Evolutionary conservation across 2,113 vertebrate species (phyloP).

Genomic region (Tychaedon coryphoeus): DNA sequence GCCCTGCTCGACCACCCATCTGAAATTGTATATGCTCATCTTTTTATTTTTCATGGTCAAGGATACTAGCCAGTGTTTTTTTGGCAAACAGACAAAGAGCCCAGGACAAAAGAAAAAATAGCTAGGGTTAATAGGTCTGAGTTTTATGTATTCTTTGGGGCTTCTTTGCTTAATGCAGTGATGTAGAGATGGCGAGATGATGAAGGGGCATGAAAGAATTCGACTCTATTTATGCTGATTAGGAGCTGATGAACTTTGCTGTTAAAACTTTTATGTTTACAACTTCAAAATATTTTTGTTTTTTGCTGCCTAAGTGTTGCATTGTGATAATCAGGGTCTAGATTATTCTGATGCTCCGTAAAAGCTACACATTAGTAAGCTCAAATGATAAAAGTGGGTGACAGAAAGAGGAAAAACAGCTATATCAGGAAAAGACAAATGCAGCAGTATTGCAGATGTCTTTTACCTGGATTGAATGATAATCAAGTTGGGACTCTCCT

Average conservation of each 20-base stretch:
- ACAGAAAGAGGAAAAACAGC: not conserved
- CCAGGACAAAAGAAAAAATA: not conserved
- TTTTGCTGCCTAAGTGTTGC: not conserved
- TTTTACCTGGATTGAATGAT: constrained; percentile 48
- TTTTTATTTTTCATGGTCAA: not conserved
- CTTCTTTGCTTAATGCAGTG: not conserved
- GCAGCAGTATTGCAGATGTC: constrained; percentile 57
- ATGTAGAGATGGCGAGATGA: not conserved
- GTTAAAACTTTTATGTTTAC: constrained; percentile 1
- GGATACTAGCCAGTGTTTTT: not conserved
- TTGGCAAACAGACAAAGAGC: not conserved
- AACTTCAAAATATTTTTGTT: not conserved
- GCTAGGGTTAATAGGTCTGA: not conserved
- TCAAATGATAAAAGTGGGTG: not conserved
- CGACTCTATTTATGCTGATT: not conserved
- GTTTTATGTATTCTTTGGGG: not conserved
- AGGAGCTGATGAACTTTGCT: not conserved
- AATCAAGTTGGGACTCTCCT: not conserved
- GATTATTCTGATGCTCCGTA: not conserved
- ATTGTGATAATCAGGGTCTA: not conserved
- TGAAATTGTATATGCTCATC: not conserved
- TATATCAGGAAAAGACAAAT: constrained; percentile 7
- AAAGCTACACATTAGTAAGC: not conserved
- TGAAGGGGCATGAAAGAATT: not conserved
- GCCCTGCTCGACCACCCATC: not conserved